phyloP scores from a whole-genome alignment of 1,140 invertebrate genomes.

The Varroa destructor region DNA sequence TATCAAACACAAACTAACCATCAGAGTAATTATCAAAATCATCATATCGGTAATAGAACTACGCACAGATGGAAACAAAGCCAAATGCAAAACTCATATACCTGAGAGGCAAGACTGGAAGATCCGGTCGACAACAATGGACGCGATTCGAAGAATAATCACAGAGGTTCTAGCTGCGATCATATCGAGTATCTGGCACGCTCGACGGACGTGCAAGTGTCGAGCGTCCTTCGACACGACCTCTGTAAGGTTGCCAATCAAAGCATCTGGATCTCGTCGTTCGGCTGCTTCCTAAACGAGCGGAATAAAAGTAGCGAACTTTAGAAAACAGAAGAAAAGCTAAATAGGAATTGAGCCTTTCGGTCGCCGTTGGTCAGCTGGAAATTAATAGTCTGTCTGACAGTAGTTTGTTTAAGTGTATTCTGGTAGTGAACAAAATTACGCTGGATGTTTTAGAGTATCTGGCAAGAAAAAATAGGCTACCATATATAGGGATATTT shows the following conservation, averaged over 20 bases:
- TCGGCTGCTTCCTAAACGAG: neutral
- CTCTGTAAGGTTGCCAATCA: too few relatives aligned
- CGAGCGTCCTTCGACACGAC: neutral
- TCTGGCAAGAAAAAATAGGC: too few relatives aligned
- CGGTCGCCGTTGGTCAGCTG: neutral
- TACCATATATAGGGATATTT: too few relatives aligned
- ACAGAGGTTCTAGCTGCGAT: slow-evolving; percentile 5
- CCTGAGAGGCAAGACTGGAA: slow-evolving; percentile 3
- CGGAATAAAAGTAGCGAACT: too few relatives aligned
- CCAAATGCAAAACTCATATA: neutral
- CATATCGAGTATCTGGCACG: neutral
- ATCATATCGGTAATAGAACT: neutral
- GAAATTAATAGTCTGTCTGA: neutral
- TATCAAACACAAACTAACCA: too few relatives aligned
- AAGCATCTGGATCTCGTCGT: too few relatives aligned
- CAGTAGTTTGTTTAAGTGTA: too few relatives aligned
- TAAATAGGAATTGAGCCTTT: neutral
- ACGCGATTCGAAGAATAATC: neutral
- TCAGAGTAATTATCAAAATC: too few relatives aligned
- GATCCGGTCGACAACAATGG: slow-evolving; percentile 4
- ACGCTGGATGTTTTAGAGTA: too few relatives aligned
- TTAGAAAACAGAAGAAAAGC: neutral
- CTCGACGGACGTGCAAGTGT: neutral
- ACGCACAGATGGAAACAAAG: neutral
- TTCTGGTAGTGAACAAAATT: too few relatives aligned